These are phyloP conservation scores for Callopanchax toddi DNA, from an alignment of 2,113 vertebrate genomes.

Conservation along the genomic window DNA sequence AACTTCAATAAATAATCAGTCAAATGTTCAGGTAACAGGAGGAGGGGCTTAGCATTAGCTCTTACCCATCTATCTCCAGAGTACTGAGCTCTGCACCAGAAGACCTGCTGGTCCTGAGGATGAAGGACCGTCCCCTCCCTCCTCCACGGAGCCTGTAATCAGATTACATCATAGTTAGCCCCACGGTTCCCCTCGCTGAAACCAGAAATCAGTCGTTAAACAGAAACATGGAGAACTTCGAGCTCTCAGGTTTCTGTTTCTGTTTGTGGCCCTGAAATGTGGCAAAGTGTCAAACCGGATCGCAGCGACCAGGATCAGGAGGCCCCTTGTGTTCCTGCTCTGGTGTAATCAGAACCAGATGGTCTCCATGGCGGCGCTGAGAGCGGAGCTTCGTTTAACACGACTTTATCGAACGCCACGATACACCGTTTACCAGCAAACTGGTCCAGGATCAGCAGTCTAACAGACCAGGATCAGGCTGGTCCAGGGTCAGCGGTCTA, in stretches of 20 bases:
- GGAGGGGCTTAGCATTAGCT: no score
- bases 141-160: constrained; percentile 50
- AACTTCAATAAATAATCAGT: no score
- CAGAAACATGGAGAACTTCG: constrained; percentile 76
- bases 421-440: constrained; percentile 75
- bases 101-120: no score
- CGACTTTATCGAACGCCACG: constrained; percentile 74
- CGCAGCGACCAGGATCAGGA: constrained; percentile 74
- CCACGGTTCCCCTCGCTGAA: constrained; percentile 38
- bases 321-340: constrained; percentile 72
- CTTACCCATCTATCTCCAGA: no score
- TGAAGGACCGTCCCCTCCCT: constrained; percentile 4
- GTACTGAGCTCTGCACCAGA: no score
- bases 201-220: constrained; percentile 67
- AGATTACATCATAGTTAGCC: constrained; percentile 60
- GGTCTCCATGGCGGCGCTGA: constrained; percentile 51
- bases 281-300: constrained; percentile 77
- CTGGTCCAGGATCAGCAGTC: no score
- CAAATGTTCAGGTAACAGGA: no score
- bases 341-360: constrained; percentile 76
- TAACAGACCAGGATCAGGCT: no score
- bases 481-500: no score
- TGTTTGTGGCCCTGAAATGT: constrained; percentile 72
- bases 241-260: constrained; percentile 73
- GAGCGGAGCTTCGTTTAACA: constrained; percentile 57